Percentiles rank a stretch among this genome's conserved stretches.
Evolutionary conservation across 92 coral and sea anemone genomes (phyloP).

Genomic region (Parazoanthus darwini): DNA sequence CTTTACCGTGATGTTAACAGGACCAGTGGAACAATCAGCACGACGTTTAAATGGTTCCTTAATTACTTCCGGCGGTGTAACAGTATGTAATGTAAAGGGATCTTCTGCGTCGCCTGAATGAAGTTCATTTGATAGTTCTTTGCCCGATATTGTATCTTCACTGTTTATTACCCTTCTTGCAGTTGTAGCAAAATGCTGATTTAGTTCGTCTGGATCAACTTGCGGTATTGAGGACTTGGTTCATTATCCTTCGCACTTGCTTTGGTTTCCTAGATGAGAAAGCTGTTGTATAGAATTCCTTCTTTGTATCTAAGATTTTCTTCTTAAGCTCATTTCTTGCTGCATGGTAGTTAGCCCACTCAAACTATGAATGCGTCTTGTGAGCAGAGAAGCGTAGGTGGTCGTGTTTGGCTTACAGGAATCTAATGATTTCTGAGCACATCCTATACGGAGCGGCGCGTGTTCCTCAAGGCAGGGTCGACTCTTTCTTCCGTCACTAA

Average conservation of each 20-base stretch:
- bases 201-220: conserved; percentile 36
- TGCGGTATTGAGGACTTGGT: conserved; percentile 34
- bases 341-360: conserved; percentile 13
- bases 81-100: neutral
- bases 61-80: neutral
- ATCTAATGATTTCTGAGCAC: conserved; percentile 13
- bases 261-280: conserved; percentile 30
- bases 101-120: neutral
- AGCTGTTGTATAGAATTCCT: neutral
- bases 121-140: neutral
- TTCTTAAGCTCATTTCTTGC: conserved; percentile 36
- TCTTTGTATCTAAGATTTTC: neutral
- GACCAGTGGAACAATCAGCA: conserved; percentile 1
- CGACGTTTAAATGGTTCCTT: neutral
- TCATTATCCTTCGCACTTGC: conserved; percentile 39
- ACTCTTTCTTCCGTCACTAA: too few relatives aligned
- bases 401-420: conserved; percentile 4
- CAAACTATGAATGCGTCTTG: neutral
- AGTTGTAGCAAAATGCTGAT: conserved; percentile 4
- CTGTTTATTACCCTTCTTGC: conserved; percentile 1
- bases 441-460: conserved; percentile 33
- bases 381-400: neutral
- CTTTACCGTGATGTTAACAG: neutral
- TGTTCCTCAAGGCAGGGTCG: conserved; percentile 27
- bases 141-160: neutral